phyloP scores from a whole-genome alignment of 1,140 invertebrate genomes.

The Cylas formicarius region DNA sequence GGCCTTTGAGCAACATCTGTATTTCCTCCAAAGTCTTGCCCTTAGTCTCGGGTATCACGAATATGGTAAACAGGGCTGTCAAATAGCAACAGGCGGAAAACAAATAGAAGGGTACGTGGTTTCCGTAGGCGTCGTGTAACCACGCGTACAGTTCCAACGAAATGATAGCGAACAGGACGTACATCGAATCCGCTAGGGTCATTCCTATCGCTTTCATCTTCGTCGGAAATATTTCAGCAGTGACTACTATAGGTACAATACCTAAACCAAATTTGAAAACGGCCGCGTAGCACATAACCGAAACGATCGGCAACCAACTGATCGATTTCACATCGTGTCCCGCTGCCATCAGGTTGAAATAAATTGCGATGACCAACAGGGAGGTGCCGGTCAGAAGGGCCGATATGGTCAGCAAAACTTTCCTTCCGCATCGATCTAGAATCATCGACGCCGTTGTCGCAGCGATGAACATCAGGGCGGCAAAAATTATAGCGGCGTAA shows the following conservation, averaged over 20 bases:
- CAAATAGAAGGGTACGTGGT: conserved; percentile 55
- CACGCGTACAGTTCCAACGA: conserved; percentile 57
- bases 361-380: conserved; percentile 22
- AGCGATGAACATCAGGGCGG: conserved; percentile 34
- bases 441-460: conserved; percentile 33
- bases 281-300: conserved; percentile 18
- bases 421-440: conserved; percentile 42
- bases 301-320: conserved; percentile 21
- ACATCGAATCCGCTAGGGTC: conserved; percentile 26
- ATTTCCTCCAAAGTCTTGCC: conserved; percentile 28
- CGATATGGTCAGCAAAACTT: conserved; percentile 38
- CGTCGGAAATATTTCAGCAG: conserved; percentile 58
- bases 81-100: conserved; percentile 48
- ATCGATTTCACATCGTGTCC: conserved; percentile 5
- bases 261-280: conserved; percentile 25
- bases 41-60: conserved; percentile 30
- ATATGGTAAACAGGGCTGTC: conserved; percentile 48
- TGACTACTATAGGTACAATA: conserved; percentile 62
- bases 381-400: conserved; percentile 17
- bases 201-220: conserved; percentile 46
- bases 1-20: conserved; percentile 28
- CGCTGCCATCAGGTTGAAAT: conserved; percentile 27
- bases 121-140: conserved; percentile 43
- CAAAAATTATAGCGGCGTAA: conserved; percentile 40
- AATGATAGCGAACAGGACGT: conserved; percentile 47